Evolutionary conservation across 2,113 vertebrate genomes (phyloP).

Genomic region (Scophthalmus maximus): DNA sequence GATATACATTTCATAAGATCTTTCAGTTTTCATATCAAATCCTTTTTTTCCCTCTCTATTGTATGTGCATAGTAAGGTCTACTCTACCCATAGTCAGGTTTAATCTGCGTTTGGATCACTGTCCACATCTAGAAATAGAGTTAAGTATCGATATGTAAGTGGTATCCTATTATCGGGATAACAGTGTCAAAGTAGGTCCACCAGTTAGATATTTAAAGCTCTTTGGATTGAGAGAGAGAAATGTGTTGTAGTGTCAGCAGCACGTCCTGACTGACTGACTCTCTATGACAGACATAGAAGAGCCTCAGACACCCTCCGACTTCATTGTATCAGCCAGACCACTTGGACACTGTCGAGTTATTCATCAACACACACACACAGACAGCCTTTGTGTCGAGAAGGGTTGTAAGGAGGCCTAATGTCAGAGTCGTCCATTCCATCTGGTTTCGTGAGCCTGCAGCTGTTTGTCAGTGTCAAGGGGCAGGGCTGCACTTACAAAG

Average conservation of each 20-base stretch:
- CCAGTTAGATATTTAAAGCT: background rate
- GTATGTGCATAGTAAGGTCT: too few relatives aligned
- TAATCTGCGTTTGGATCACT: too few relatives aligned
- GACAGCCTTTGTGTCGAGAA: constrained; percentile 58
- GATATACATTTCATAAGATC: too few relatives aligned
- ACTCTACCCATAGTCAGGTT: too few relatives aligned
- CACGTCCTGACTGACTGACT: constrained; percentile 25
- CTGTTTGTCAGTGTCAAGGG: constrained; percentile 49
- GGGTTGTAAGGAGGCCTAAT: constrained; percentile 12
- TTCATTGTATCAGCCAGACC: constrained; percentile 34
- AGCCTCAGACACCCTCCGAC: constrained; percentile 31
- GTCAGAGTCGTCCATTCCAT: constrained; percentile 45
- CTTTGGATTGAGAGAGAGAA: background rate
- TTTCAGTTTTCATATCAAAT: background rate
- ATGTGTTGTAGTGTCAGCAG: background rate
- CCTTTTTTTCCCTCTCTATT: background rate
- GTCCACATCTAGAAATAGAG: background rate
- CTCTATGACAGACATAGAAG: background rate
- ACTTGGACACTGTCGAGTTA: constrained; percentile 35
- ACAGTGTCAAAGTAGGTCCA: background rate
- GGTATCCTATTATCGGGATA: background rate
- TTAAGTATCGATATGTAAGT: background rate
- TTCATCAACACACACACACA: constrained; percentile 48
- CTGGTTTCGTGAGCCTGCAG: constrained; percentile 49
- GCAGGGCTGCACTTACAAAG: constrained; percentile 14